A percentile compares a stretch with the other conserved stretches of the same genome.
Conservation (phyloP, 1,140 invertebrate species). For the Glomeris maerens region DNA sequence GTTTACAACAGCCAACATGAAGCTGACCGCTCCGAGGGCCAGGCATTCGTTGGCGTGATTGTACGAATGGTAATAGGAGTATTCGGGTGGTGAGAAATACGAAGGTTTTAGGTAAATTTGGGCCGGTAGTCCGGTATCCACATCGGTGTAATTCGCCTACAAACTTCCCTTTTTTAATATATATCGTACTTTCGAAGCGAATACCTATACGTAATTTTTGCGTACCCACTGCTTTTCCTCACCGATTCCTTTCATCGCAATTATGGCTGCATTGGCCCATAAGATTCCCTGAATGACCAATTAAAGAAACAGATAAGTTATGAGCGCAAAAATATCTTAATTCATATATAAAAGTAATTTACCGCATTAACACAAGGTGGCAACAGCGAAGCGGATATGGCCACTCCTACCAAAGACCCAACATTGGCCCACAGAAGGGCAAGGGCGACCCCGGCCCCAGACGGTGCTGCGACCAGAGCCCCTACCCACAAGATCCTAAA, state of each 20-base stretch:
- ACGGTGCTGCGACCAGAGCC: constrained; percentile 49
- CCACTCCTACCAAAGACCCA: constrained; percentile 71
- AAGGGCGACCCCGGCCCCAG: constrained; percentile 68
- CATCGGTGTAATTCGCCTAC: too few species aligned
- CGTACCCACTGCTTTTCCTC: not conserved
- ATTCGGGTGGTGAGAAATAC: constrained; percentile 15
- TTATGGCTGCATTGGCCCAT: constrained; percentile 19
- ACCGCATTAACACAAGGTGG: constrained; percentile 77
- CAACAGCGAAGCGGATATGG: constrained; percentile 70
- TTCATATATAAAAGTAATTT: too few species aligned
- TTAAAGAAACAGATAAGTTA: not conserved
- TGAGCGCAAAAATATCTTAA: not conserved
- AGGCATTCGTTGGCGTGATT: constrained; percentile 59
- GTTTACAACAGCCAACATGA: constrained; percentile 63
- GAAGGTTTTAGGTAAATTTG: too few species aligned
- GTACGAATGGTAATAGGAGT: constrained; percentile 46
- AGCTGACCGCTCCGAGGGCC: constrained; percentile 60
- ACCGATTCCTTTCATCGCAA: not conserved
- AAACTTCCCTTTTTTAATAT: too few species aligned
- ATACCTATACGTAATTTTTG: too few species aligned
- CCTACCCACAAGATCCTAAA: constrained; percentile 48
- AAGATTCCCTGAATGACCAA: constrained; percentile 27
- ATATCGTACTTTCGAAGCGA: too few species aligned
- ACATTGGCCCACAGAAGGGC: constrained; percentile 68
- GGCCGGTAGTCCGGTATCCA: too few species aligned